These are phyloP conservation scores for Tribolium freemani DNA, from an alignment of 2,888 invertebrate genomes.

Conservation along the genomic window DNA sequence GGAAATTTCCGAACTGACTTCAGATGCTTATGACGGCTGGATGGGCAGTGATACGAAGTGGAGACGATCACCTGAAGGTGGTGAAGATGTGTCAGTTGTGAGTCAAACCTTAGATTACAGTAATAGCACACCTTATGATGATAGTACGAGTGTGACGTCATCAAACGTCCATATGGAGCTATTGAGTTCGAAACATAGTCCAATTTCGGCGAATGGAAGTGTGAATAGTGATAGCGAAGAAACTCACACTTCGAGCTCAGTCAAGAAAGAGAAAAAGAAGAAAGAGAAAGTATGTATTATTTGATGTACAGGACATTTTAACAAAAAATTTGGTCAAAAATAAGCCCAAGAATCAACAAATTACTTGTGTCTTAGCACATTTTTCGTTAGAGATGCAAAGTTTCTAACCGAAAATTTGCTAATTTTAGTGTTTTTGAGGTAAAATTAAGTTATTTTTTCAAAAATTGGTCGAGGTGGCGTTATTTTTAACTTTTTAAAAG, in stretches of 20 bases:
- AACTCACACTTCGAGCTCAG: conserved; percentile 58
- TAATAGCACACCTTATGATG: conserved; percentile 69
- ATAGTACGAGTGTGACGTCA: conserved; percentile 71
- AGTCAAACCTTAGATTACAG: conserved; percentile 70
- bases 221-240: conserved; percentile 69
- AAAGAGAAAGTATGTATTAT: conserved; percentile 64
- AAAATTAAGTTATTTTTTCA: too few species aligned
- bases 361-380: too few species aligned
- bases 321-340: too few species aligned
- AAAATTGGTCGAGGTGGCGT: too few species aligned
- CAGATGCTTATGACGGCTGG: conserved; percentile 74
- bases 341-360: too few species aligned
- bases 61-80: conserved; percentile 80
- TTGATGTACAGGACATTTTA: too few species aligned
- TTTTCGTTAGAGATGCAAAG: too few species aligned
- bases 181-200: conserved; percentile 71
- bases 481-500: too few species aligned
- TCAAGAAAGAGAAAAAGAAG: conserved; percentile 64
- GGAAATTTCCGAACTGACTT: conserved; percentile 67
- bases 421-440: too few species aligned
- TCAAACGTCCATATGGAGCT: conserved; percentile 72
- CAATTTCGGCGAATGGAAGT: conserved; percentile 71
- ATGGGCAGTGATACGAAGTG: conserved; percentile 77
- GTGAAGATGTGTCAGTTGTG: conserved; percentile 68
- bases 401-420: too few species aligned